A percentile compares a stretch with the other conserved stretches of the same genome.
These are phyloP conservation scores for Hemithea aestivaria DNA, from an alignment of 2,888 invertebrate genomes.

Conservation along the genomic window DNA sequence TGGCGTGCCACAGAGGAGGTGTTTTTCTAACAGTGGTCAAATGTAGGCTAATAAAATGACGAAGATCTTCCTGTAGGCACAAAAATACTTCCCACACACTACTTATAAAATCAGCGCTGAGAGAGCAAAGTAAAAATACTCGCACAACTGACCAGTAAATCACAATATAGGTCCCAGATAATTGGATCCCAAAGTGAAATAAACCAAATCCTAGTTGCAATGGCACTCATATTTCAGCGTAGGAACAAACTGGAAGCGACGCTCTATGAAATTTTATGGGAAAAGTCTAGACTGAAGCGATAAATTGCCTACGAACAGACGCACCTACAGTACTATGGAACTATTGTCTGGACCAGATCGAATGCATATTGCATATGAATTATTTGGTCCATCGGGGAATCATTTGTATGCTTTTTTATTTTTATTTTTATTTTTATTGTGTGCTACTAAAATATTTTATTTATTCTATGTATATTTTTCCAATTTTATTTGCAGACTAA, in stretches of 20 bases:
- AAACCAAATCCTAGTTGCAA: conserved; percentile 12
- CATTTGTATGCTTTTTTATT: background rate
- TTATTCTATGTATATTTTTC: too few relatives aligned
- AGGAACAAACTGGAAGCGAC: conserved; percentile 21
- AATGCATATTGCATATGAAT: conserved; percentile 7
- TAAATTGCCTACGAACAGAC: conserved; percentile 26
- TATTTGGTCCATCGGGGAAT: background rate
- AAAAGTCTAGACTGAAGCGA: conserved; percentile 35
- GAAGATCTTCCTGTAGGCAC: too few relatives aligned
- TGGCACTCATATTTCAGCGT: conserved; percentile 20
- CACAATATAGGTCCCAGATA: too few relatives aligned
- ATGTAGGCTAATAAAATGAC: too few relatives aligned
- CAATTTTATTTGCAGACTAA: too few relatives aligned
- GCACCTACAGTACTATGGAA: conserved; percentile 3
- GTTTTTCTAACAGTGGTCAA: too few relatives aligned
- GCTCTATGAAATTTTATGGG: conserved; percentile 34
- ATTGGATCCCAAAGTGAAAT: conserved; percentile 1
- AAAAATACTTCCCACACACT: too few relatives aligned
- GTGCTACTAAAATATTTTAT: background rate
- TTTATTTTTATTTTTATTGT: background rate
- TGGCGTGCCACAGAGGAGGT: too few relatives aligned
- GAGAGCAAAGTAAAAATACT: too few relatives aligned
- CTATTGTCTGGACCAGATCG: conserved; percentile 13
- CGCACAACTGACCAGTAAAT: too few relatives aligned
- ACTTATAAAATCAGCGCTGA: too few relatives aligned